Evolutionary conservation across 2,113 vertebrate genomes (phyloP), one percentile per base, ranked within the genome.

Genomic region (Montifringilla adamsi): DNA sequence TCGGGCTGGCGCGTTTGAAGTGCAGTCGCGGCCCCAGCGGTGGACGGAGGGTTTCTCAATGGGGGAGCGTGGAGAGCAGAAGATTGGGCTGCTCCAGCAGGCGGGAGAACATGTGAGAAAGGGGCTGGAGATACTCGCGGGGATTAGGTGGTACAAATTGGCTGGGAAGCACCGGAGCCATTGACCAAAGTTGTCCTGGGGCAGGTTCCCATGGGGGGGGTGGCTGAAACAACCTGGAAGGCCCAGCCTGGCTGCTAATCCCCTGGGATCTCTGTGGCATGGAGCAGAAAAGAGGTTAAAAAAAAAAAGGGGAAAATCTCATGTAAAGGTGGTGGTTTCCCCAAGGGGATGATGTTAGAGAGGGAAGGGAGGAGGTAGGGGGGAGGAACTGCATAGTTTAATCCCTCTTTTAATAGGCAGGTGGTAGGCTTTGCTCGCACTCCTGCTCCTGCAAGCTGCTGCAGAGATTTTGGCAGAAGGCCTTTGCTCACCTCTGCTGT

Each of bases 121-220:
- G 87, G 85, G 83, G 88, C 89, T 87, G 87, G 70, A 35, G 95
- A 95, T 93, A 85, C 81, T 89, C 82, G 73, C 22, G 18, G 93
- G 97, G 97, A 98, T 98, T 98, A 98, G 91, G 94, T 97, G 92
- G 85, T 96, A 97, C 97, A 96, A 97, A 98, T 97, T 98, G 95
- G 97, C 95, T 95, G 88, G 82, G 90, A 97, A 97, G 95, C 94
- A 97, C 94, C 46, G 14, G 73, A 96, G 96, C 84, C 96, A 96
- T 97, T 98, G 96, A 98, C 94, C 52, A 77, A 92, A 89, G 83
- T 91, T 89, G 90, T 93, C 94, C 84, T 20, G 74, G 93, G 92
- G 96, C 76, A 91, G 90, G 96, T 98, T 98, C 97, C 97, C 97
- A 97, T 97, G 96, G 93, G 24, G 90, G 92, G 90, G 84, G 78